phyloP scores from a whole-genome alignment of 2,113 vertebrate genomes.

The Bubalus kerabau region DNA sequence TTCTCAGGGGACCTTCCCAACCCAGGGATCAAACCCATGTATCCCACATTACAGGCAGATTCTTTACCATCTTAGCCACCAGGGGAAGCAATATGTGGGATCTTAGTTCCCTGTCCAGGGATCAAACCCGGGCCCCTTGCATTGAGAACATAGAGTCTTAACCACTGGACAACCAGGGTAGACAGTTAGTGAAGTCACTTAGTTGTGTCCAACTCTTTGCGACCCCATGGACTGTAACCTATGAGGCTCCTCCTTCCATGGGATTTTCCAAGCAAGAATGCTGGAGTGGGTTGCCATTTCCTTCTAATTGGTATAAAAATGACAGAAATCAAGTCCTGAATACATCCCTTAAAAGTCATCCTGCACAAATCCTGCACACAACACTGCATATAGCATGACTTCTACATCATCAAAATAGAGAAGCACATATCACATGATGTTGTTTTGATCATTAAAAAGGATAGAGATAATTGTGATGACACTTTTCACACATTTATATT shows the following conservation, averaged over 20 bases:
- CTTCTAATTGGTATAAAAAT: background rate
- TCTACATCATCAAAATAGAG: background rate
- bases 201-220: background rate
- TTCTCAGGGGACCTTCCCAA: background rate
- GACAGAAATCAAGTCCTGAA: background rate
- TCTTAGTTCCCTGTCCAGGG: background rate
- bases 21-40: accelerated
- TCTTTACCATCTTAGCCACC: background rate
- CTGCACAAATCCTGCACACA: no score
- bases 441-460: background rate
- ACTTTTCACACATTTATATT: background rate
- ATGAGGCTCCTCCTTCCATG: background rate
- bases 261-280: no score
- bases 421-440: background rate
- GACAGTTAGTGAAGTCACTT: background rate
- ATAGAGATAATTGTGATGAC: background rate
- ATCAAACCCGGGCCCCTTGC: background rate
- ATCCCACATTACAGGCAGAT: background rate
- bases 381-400: background rate
- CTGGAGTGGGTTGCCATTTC: no score
- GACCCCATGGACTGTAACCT: background rate
- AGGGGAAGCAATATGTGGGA: background rate
- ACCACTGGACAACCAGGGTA: background rate
- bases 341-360: background rate
- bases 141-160: background rate